Evolutionary conservation across 2,888 invertebrate genomes (phyloP), one percentile per base, ranked within the genome.

Genomic region (Chirona hameri): DNA sequence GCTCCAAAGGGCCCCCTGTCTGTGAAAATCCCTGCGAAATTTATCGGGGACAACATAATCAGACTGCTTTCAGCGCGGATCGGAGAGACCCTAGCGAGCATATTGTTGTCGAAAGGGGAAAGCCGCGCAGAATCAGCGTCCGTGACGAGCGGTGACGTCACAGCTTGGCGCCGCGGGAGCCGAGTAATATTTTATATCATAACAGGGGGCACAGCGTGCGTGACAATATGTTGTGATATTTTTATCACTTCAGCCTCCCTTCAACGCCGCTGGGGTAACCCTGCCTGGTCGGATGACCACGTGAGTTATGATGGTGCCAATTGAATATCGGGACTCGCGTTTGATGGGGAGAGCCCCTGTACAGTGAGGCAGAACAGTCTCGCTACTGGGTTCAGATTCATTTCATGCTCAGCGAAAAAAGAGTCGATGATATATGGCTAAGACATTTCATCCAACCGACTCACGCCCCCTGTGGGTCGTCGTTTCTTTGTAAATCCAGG

Each of bases 191-290:
- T 69, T 69, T 69, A 29, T 69, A 29, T 69, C 69, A 29, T 29
- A 69, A 29, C 69, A 15, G 15, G 69, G 29, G 29, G 14, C 29
- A 29, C 14, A 27, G 65, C 29, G 4, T 15, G 65, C 29, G 29
- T 29, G 69, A 69, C 69, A 69, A 69, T 69, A 69, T 69, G 69
- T 29, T 69, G 29, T 65, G 65, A n/a, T 69, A 69, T 69, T 69
- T 69, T 69, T 69, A 69, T 69, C 69, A 69, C 69, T 4, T 15
- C 1, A 15, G 3, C 69, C 9, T 27, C 69, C 29, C 69, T 29
- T 69, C 15, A n/a, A 12, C 10, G 29, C 15, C 69, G 27, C 15
- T 12, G 9, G 69, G 65, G 29, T 29, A 29, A 4, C 29, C n/a
- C 4, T 1, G 15, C 29, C 3, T 12, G 69, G 69, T 29, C 29